phyloP scores from a whole-genome alignment of 2,888 invertebrate genomes.

The Bibio marci region DNA sequence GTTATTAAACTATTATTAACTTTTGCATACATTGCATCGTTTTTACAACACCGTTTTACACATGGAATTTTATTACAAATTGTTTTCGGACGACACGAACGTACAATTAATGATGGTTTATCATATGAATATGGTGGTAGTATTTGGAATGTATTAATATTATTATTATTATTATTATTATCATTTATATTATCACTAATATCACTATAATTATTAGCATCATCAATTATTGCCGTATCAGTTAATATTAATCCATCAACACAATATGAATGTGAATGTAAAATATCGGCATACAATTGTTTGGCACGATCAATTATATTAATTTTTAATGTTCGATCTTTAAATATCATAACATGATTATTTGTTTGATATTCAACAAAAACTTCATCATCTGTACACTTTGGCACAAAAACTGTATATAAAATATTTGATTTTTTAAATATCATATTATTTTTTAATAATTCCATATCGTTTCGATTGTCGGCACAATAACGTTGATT shows the following conservation, averaged over 20 bases:
- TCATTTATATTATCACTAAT: neutral
- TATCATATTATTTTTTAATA: conserved; percentile 13
- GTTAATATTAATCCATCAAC: conserved; percentile 18
- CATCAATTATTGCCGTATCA: conserved; percentile 1
- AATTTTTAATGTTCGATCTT: conserved; percentile 12
- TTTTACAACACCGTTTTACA: conserved; percentile 22
- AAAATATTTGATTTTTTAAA: conserved; percentile 16
- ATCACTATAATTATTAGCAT: neutral
- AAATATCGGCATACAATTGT: conserved; percentile 5
- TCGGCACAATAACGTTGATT: conserved; percentile 14
- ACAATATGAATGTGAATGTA: conserved; percentile 17
- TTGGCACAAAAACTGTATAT: conserved; percentile 16
- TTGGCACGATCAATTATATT: conserved; percentile 8
- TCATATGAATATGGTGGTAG: too few relatives aligned
- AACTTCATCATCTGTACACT: conserved; percentile 17
- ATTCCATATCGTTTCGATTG: conserved; percentile 3
- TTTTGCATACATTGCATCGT: conserved; percentile 19
- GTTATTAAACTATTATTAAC: conserved; percentile 15
- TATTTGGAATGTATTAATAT: neutral
- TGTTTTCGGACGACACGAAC: conserved; percentile 9
- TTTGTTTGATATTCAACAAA: conserved; percentile 20
- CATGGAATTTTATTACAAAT: conserved; percentile 21
- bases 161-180: neutral
- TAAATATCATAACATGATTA: conserved; percentile 14
- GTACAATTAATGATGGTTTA: conserved; percentile 2